Evolutionary conservation across 2,888 invertebrate genomes (phyloP), one percentile per base, ranked within the genome.

Genomic region (Sepioteuthis lessoniana): DNA sequence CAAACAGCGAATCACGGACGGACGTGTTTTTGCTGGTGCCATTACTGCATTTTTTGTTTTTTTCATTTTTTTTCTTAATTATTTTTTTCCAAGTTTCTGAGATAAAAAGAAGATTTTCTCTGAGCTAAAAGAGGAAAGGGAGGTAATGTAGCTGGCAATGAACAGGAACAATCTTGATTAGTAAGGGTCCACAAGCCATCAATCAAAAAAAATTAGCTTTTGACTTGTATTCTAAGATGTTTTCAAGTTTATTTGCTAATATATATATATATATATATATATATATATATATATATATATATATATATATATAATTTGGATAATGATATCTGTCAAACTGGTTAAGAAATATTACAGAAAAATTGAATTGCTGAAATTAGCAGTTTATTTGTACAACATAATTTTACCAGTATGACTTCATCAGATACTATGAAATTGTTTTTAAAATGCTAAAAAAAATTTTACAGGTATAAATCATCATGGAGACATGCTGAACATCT

Each of bases 21-120:
- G 76, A 76, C 76, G 76, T 76, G 76, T 76, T 76, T 76, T 76
- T 76, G 76, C 76, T 76, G 76, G 76, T 76, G 76, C 76, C 76
- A 76, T 76, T 76, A 76, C 76, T 76, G 76, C 76, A 76, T 76
- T n/a, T 76, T 76, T 60, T 60, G 31, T 76, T 55, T 16, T 21
- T 28, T 28, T 76, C n/a, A n/a, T 76, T 13, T 76, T n/a, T 76
- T 60, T 76, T 76, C 35, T n/a, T 35, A 76, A 31, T n/a, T 76
- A 1, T 19, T 76, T 76, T 60, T 76, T 76, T n/a, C 0, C n/a
- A n/a, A 35, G n/a, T 76, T 76, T n/a, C n/a, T 55, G 4, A 55
- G 25, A 25, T 55, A 25, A 55, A 55, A 55, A 55, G 28, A 55
- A 21, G 4, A 50, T 31, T 76, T 76, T 76, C n/a, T 76, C n/a